Base-by-base conservation (phyloP, 2,113 vertebrate species). In the Turnix velox region DNA sequence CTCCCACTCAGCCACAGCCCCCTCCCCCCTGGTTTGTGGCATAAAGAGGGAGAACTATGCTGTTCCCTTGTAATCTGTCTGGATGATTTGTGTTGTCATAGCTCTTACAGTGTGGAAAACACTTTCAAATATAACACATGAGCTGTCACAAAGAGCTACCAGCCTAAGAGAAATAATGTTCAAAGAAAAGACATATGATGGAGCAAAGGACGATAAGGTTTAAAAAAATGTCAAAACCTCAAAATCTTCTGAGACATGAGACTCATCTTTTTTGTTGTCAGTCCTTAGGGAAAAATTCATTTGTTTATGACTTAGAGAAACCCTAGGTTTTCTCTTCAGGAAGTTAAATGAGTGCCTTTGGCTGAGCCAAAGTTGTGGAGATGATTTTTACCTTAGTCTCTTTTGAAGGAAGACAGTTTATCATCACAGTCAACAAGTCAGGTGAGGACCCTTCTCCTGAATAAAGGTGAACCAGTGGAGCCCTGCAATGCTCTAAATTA, bases 51-150 rank as follows among this genome's bases (percentile, higher is more conserved):
- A 33, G 58, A 91, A 75, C 69, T 31, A 54, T 2, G 1, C 42
- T 3, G 0, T 73, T 95, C 46, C 28, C 46, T 65, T 55, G 33
- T 58, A 92, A 87, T 93, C 89, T 5, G 8, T 87, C 84, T 62
- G 81, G 45, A 62, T 95, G 87, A 95, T 95, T 94, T 92, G 91
- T 89, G 87, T 87, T 95, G 78, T 82, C 71, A 25, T 76, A 87
- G 74, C 92, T 94, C 0, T 1, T 58, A 69, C 35, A 58, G 69
- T 76, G 84, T 82, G 67, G 94, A 87, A 93, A 94, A 91, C 6
- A 13, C 77, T 66, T 87, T 93, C 77, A 94, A 84, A 92, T 88
- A 89, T 73, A 84, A 76, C 80, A 76, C 77, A 89, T 39, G 79
- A 84, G 55, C 67, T 94, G 92, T 82, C 87, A 91, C 83, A 84